Percentiles rank a stretch among this genome's conserved stretches.
Conservation (phyloP, 2,888 invertebrate species). For the Dasysyrphus albostriatus region DNA sequence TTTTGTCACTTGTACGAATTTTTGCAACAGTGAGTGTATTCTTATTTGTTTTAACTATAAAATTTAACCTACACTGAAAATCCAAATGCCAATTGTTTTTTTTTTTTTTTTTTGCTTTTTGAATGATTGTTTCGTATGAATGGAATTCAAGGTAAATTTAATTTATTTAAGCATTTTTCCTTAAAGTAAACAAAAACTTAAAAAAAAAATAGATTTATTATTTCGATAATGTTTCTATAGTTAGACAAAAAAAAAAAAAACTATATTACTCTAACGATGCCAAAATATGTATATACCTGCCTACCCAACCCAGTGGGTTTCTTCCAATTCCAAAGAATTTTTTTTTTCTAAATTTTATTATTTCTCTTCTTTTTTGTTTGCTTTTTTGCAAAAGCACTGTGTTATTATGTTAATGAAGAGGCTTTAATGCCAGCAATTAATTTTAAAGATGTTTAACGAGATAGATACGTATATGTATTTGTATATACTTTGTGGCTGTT, state of each 20-base stretch:
- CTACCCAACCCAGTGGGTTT: not conserved
- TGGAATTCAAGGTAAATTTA: slow-evolving; percentile 58
- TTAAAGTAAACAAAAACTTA: slow-evolving; percentile 15
- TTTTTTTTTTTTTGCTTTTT: not conserved
- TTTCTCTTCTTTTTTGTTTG: slow-evolving; percentile 31
- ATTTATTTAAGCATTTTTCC: slow-evolving; percentile 22
- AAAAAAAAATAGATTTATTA: slow-evolving; percentile 4
- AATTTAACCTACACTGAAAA: slow-evolving; percentile 1
- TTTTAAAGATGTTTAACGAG: slow-evolving; percentile 72
- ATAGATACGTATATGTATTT: slow-evolving; percentile 19
- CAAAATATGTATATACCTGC: slow-evolving; percentile 1
- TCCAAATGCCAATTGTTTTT: not conserved
- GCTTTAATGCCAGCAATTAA: slow-evolving; percentile 74
- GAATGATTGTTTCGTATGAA: slow-evolving; percentile 16
- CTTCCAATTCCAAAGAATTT: slow-evolving; percentile 3
- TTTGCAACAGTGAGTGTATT: not conserved
- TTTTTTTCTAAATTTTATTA: too few species aligned
- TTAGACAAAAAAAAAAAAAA: not conserved
- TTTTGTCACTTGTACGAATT: not conserved
- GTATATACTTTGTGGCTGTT: slow-evolving; percentile 48
- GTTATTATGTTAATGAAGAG: slow-evolving; percentile 73
- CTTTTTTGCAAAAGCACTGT: slow-evolving; percentile 44
- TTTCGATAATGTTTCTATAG: slow-evolving; percentile 7
- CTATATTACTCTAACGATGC: not conserved
- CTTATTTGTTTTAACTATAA: not conserved